These are phyloP conservation scores for Indri indri DNA, from an alignment of 2,113 vertebrate species.

Conservation along the genomic window DNA sequence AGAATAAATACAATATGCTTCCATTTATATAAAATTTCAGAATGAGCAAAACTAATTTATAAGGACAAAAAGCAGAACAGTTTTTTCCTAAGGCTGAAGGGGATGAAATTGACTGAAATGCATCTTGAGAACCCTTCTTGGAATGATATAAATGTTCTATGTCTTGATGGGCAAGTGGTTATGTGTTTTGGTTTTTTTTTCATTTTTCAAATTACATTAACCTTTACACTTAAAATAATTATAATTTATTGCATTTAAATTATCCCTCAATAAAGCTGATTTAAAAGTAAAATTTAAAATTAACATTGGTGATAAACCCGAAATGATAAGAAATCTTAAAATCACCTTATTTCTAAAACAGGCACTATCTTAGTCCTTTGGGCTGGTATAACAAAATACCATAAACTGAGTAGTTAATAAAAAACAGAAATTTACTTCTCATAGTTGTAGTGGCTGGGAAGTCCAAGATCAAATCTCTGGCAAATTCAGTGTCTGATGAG, in stretches of 20 bases:
- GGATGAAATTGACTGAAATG: not conserved
- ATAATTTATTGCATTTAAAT: slow-evolving; percentile 11
- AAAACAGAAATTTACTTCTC: not conserved
- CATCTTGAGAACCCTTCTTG: not conserved
- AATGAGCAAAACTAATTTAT: not conserved
- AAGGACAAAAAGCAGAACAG: not conserved
- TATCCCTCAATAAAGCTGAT: not conserved
- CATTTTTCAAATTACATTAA: not conserved
- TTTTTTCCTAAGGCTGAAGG: not conserved
- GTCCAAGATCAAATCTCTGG: not conserved
- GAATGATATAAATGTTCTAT: not conserved
- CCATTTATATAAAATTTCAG: not conserved
- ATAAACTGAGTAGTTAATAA: not conserved
- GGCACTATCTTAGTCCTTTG: not conserved
- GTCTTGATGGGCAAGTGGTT: not conserved
- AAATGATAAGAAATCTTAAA: not conserved
- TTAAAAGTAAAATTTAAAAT: slow-evolving; percentile 47
- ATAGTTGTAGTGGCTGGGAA: not conserved
- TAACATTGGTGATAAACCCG: not conserved
- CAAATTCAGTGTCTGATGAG: not conserved
- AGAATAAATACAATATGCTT: not conserved
- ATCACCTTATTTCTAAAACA: not conserved
- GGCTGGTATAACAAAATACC: not conserved
- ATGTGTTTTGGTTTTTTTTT: not conserved
- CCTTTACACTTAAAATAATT: not conserved